Conservation (phyloP, 2,113 vertebrate genomes). For the Platycercus adscitus region DNA sequence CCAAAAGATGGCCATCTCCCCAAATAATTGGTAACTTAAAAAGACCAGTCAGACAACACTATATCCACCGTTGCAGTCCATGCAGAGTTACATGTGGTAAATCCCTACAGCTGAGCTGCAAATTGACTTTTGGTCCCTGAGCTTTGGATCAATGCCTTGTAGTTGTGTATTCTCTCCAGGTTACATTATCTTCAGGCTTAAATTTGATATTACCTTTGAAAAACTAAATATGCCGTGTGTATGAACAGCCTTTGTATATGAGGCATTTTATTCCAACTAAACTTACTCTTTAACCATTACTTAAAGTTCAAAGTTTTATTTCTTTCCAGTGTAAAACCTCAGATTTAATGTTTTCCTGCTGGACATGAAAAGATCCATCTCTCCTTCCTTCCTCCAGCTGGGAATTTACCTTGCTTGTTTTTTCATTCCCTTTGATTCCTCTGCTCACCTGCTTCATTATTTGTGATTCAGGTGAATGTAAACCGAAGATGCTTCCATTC, state of each 20-base stretch:
- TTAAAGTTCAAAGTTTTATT: background rate
- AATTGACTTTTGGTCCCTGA: background rate
- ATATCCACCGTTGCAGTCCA: background rate
- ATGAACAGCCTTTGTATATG: background rate
- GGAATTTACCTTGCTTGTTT: background rate
- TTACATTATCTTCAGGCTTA: background rate
- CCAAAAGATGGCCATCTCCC: background rate
- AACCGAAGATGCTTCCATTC: background rate
- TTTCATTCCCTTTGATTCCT: conserved; percentile 25
- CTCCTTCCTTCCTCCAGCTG: background rate
- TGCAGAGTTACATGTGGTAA: background rate
- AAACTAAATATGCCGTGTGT: background rate
- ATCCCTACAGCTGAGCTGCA: background rate
- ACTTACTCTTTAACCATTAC: background rate
- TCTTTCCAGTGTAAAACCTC: background rate
- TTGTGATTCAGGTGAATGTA: conserved; percentile 10
- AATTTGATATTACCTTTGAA: background rate
- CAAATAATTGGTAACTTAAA: background rate
- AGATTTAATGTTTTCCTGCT: background rate
- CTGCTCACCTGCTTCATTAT: background rate
- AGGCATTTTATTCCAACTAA: background rate
- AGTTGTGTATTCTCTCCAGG: background rate
- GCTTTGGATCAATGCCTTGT: background rate
- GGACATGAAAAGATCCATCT: background rate
- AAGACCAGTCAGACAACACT: background rate